Base-by-base conservation (phyloP, 2,113 vertebrate species). In the Osmerus mordax region DNA sequence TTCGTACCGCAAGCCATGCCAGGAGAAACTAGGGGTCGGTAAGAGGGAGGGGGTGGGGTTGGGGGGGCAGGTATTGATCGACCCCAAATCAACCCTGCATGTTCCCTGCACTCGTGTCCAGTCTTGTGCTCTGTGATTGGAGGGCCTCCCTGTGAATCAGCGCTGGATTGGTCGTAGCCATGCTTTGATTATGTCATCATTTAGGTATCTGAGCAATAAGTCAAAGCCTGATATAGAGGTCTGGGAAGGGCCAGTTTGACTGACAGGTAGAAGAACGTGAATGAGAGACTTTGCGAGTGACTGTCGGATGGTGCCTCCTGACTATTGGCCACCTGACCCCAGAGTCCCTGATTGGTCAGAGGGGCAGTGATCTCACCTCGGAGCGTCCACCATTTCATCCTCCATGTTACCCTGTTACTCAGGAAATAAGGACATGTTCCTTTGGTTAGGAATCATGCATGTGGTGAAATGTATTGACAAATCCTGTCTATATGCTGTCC, bases 31-130 rank as follows among this genome's bases (percentile, higher is more conserved):
- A 53, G 83, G 87, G 90, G 88, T 92, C 87, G 82, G 80, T 81
- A 83, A 56, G 55, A 56, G 65, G 67, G 68, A 53, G 68, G 36
- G 32, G 32, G 32, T 36, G 58, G 70, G 70, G 83, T 78, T 85
- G 78, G 86, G 86, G 83, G 87, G 80, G 87, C 87, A 56, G 72
- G 75, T 90, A 92, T 92, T 85, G 92, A 92, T 91, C 87, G 89
- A 90, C 90, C 91, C 86, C 87, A 81, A 88, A 88, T 89, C 87
- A 88, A 90, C 90, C 91, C 82, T 80, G 74, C 72, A 73, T 41
- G 67, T 56, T 70, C 81, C 63, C 71, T 69, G 62, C 54, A 69
- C 63, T 75, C 73, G 59, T 51, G 29, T 21, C 68, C 32, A 2
- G 55, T 65, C 28, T 18, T 28, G 47, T 25, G 13, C 25, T 65